Conservation (phyloP, 2,888 invertebrate species). For the Alloscopus bannaensis region DNA sequence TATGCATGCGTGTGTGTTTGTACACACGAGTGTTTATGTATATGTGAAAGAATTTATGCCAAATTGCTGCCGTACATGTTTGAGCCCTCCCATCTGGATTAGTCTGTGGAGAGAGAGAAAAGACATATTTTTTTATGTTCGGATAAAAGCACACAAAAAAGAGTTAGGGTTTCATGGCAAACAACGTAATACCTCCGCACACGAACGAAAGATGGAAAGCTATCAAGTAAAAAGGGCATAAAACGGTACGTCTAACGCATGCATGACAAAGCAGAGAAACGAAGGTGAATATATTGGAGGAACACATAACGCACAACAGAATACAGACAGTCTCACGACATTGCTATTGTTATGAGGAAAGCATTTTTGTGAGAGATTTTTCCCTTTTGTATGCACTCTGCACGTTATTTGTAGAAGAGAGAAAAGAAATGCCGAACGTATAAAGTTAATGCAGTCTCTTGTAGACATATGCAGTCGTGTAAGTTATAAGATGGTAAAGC, state of each 20-base stretch:
- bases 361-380: background rate
- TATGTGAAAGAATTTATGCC: background rate
- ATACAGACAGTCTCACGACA: no score
- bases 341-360: slow-evolving; percentile 3
- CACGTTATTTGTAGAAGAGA: slow-evolving; percentile 7
- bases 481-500: no score
- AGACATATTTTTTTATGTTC: no score
- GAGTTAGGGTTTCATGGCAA: no score
- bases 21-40: no score
- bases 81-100: no score
- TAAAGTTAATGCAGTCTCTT: slow-evolving; percentile 32
- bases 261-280: slow-evolving; percentile 19
- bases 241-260: slow-evolving; percentile 1
- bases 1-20: no score
- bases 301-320: background rate
- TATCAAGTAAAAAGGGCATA: background rate
- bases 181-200: no score
- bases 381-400: background rate
- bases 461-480: slow-evolving; percentile 37
- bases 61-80: background rate
- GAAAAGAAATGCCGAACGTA: slow-evolving; percentile 22
- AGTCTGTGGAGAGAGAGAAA: background rate
- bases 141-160: no score
- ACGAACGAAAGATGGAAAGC: no score
- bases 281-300: background rate